Percentiles rank a stretch among this genome's conserved stretches.
Conservation (phyloP, 2,888 invertebrate genomes). For the Campoplex capitator region DNA sequence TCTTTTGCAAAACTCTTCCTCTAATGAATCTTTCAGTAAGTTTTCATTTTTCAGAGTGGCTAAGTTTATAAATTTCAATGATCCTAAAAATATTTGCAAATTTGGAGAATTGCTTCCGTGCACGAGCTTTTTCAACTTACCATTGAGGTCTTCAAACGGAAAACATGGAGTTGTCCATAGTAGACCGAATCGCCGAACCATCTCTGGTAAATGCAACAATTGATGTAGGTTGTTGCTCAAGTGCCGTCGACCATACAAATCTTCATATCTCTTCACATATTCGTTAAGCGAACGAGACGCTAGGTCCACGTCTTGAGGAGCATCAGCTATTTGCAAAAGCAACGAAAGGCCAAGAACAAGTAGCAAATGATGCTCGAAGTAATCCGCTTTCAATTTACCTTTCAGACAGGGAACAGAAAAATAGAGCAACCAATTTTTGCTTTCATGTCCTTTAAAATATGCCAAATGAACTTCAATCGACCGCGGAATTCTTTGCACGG, state of each 20-base stretch:
- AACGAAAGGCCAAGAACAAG: slow-evolving; percentile 14
- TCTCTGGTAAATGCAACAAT: slow-evolving; percentile 54
- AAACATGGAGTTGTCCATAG: slow-evolving; percentile 64
- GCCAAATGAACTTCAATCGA: slow-evolving; percentile 32
- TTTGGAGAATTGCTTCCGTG: slow-evolving; percentile 58
- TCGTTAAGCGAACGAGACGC: slow-evolving; percentile 51
- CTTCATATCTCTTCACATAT: slow-evolving; percentile 60
- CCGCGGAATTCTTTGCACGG: slow-evolving; percentile 40
- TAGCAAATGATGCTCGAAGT: slow-evolving; percentile 40
- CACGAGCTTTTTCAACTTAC: slow-evolving; percentile 35
- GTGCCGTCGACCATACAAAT: slow-evolving; percentile 44
- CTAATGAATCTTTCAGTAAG: slow-evolving; percentile 19
- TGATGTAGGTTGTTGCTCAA: slow-evolving; percentile 58
- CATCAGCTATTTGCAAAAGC: background rate
- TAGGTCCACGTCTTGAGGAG: slow-evolving; percentile 34
- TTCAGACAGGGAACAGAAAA: slow-evolving; percentile 26
- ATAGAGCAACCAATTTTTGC: slow-evolving; percentile 44
- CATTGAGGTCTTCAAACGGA: slow-evolving; percentile 49
- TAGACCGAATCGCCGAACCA: slow-evolving; percentile 53
- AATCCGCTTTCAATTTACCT: slow-evolving; percentile 1
- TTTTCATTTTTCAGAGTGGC: slow-evolving; percentile 23
- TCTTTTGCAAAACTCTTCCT: slow-evolving; percentile 23
- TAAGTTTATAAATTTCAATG: slow-evolving; percentile 33
- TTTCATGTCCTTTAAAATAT: slow-evolving; percentile 47
- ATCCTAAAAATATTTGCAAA: slow-evolving; percentile 47